Base-by-base conservation (phyloP, 1,140 invertebrate species). In the Antheraea pernyi region DNA sequence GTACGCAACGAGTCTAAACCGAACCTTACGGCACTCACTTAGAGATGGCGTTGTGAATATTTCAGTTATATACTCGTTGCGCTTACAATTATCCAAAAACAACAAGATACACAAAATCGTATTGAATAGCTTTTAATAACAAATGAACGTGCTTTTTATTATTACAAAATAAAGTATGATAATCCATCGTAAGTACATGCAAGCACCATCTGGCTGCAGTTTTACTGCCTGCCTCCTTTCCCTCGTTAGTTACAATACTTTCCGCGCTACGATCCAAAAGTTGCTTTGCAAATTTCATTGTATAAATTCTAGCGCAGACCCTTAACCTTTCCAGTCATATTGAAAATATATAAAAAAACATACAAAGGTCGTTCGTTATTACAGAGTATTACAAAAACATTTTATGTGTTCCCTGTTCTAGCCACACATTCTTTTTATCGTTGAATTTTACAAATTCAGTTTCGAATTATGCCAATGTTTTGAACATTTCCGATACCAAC, bases 121-220 rank as follows among this genome's bases (percentile, higher is more conserved):
- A 53, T 76, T 81, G 68, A 71, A 58, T 74, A 73, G 76, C 74
- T 72, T 74, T 30, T 67, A 80, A 83, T 76, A 85, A 46, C 86
- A 88, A 88, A 86, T 83, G 89, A 86, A 89, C 86, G 88, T 83
- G 80, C 80, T 81, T 81, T 79, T 73, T 67, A 81, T 74, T 79
- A 78, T 72, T 88, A 86, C 71, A 83, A 53, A 82, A 86, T 73
- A 79, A 77, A 78, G 79, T 77, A 82, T 83, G 76, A 79, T 42
- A 84, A 87, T 86, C 85, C 88, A 76, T 84, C 87, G 86, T 91
- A 91, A 91, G 88, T 91, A 91, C 88, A 85, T 73, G 78, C 84
- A 85, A 91, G 86, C 86, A 89, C 86, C 88, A 87, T 80, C 76
- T 74, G 77, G 74, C 72, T 65, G 88, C 88, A 91, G 88, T 91